Evolutionary conservation across 2,797 vertebrate species (phyloP), one percentile per base, ranked within the genome.

Genomic region (Cyprinella venusta): DNA sequence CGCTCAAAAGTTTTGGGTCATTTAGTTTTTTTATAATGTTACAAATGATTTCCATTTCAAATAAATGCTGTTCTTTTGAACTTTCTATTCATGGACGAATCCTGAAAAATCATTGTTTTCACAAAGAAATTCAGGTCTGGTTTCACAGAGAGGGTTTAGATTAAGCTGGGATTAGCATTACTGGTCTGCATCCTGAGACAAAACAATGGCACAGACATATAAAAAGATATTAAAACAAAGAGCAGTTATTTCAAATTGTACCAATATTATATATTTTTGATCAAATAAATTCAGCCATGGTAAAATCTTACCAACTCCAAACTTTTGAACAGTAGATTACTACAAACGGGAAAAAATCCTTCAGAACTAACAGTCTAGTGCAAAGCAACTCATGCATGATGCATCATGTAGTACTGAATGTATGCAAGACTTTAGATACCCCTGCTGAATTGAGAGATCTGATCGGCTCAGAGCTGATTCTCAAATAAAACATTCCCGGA

Each of bases 401-500:
- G 36, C 36, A 36, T 36, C 33, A 36, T 77, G n/a, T 64, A 45
- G 45, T 64, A 18, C 15, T 54, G 12, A 36, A 18, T 50, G 26
- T 38, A 30, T 33, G 5, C 36, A 19, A 67, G 45, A 42, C 36
- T 81, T 91, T 91, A 45, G 18, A 48, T 96, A 99, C 98, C 93
- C 95, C 95, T 4, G 98, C 86, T 70, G 96, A 97, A 88, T 95
- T 95, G 36, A 89, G 85, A 6, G 97, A 97, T 72, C 91, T 64
- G 68, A 96, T 92, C 26, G 94, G 93, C 77, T 95, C 94, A 86
- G 88, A 92, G 92, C 94, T 96, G 87, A 98, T 94, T 89, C 94
- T 97, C 84, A 99, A 94, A 92, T 96, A 98, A 93, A 99, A 97
- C 3, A 99, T 89, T 65, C 96, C 97, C 5, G 98, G 98, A 90